These are phyloP conservation scores for Ennomos fuscantarius DNA, from an alignment of 2,888 invertebrate genomes.

Conservation along the genomic window DNA sequence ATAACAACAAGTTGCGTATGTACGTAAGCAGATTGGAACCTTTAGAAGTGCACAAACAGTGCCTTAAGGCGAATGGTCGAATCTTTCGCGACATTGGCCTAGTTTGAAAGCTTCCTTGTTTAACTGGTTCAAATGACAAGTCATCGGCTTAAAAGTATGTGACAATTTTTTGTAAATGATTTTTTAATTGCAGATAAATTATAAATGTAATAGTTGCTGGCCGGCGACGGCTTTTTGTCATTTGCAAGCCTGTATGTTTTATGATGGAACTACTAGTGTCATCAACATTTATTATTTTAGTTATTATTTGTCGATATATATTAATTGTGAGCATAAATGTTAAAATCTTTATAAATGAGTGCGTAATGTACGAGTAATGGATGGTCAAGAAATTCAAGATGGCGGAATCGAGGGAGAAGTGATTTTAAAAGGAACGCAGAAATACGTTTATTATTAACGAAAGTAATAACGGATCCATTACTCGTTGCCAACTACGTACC, in stretches of 20 bases:
- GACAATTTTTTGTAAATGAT: conserved; percentile 7
- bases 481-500: no score
- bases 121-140: conserved; percentile 11
- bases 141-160: conserved; percentile 6
- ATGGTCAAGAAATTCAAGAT: no score
- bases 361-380: no score
- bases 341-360: no score
- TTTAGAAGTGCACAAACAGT: background rate
- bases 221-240: background rate
- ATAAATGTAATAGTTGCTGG: conserved; percentile 2
- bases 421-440: no score
- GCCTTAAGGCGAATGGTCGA: conserved; percentile 7
- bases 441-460: no score
- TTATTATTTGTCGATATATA: no score
- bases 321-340: no score
- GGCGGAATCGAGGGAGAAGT: no score
- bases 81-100: conserved; percentile 30
- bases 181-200: conserved; percentile 13
- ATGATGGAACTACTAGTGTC: background rate
- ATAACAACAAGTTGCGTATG: conserved; percentile 2
- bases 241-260: background rate
- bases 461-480: no score
- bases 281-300: no score
- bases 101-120: conserved; percentile 28
- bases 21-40: conserved; percentile 3